A percentile compares a stretch with the other conserved stretches of the same genome.
These are phyloP conservation scores for Tinea pellionella DNA, from an alignment of 2,888 invertebrate genomes.

Conservation along the genomic window DNA sequence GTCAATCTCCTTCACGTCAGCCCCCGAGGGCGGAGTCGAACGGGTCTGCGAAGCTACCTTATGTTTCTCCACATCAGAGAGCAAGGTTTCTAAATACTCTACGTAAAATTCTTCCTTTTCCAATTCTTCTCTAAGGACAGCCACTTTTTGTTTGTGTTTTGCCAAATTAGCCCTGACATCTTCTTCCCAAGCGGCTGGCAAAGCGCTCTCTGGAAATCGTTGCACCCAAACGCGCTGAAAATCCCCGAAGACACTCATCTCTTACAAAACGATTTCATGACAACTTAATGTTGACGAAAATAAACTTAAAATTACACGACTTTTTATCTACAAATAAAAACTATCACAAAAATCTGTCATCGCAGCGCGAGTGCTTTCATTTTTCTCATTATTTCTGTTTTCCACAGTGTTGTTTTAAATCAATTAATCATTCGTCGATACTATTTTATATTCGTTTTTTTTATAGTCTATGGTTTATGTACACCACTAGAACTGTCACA, in stretches of 20 bases:
- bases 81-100: constrained; percentile 85
- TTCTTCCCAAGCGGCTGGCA: constrained; percentile 93
- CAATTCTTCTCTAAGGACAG: constrained; percentile 83
- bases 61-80: constrained; percentile 88
- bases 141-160: constrained; percentile 89
- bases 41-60: constrained; percentile 68
- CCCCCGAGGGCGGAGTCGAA: constrained; percentile 61
- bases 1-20: constrained; percentile 42
- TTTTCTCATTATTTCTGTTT: not conserved
- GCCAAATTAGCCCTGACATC: constrained; percentile 90
- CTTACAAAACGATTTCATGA: constrained; percentile 67
- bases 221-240: constrained; percentile 93
- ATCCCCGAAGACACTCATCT: constrained; percentile 90
- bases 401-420: not conserved
- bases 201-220: constrained; percentile 89
- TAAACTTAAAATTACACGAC: not conserved
- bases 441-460: too few species aligned
- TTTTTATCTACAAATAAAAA: constrained; percentile 24
- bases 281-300: constrained; percentile 52
- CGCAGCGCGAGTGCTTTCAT: constrained; percentile 11
- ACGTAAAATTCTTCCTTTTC: constrained; percentile 93
- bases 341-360: constrained; percentile 19
- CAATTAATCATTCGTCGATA: too few species aligned
- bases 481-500: too few species aligned
- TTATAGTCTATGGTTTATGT: too few species aligned